Conservation (phyloP, 2,888 invertebrate species). For the Caenorhabditis panamensis region DNA sequence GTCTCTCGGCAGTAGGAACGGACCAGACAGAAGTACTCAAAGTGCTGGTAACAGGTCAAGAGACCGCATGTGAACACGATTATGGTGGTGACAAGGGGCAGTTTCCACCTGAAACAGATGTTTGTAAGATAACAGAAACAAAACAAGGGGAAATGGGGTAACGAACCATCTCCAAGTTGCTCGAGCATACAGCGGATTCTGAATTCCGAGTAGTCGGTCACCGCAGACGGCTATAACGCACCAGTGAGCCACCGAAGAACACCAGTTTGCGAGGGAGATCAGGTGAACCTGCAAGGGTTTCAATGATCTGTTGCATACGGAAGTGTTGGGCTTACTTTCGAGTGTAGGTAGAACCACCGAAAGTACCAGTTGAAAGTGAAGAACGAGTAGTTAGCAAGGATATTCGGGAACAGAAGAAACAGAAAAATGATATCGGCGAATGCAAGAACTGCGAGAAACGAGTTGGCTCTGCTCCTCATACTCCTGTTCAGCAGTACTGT, state of each 20-base stretch:
- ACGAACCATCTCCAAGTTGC: constrained; percentile 63
- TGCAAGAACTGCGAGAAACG: constrained; percentile 77
- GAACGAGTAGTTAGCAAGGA: constrained; percentile 77
- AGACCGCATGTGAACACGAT: constrained; percentile 74
- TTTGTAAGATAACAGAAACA: neutral
- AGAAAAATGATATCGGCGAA: constrained; percentile 79
- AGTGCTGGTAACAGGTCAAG: constrained; percentile 77
- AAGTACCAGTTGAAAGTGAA: constrained; percentile 78
- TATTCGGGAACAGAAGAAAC: constrained; percentile 76
- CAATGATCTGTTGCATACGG: neutral
- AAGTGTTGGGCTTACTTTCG: constrained; percentile 57
- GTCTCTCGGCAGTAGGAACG: constrained; percentile 73
- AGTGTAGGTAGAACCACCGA: constrained; percentile 73
- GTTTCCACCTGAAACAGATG: constrained; percentile 73
- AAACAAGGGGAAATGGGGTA: neutral
- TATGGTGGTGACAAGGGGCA: constrained; percentile 70
- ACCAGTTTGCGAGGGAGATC: constrained; percentile 80
- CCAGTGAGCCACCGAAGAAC: constrained; percentile 81
- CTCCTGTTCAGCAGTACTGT: constrained; percentile 77
- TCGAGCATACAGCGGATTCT: constrained; percentile 76
- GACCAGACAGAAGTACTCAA: constrained; percentile 75
- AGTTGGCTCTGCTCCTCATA: constrained; percentile 77
- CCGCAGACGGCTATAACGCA: constrained; percentile 80
- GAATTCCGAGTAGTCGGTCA: constrained; percentile 78
- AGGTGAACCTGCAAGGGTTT: constrained; percentile 72